phyloP scores from a whole-genome alignment of 2,113 vertebrate species.

The Prietella phreatophila region DNA sequence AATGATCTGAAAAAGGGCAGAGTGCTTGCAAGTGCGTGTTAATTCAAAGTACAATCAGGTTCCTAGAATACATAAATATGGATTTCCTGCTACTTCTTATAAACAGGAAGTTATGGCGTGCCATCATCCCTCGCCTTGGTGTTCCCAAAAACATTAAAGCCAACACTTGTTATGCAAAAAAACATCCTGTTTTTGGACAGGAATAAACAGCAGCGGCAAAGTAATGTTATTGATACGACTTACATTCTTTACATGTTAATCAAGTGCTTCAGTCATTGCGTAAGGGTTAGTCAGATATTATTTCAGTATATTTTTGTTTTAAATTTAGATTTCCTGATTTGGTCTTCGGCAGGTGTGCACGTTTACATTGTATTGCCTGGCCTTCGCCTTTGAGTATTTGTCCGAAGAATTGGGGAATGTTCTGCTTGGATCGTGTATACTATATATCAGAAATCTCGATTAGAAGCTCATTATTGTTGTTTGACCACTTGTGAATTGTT shows the following conservation, averaged over 20 bases:
- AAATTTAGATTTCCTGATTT: not conserved
- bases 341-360: not conserved
- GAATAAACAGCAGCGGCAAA: slow-evolving; percentile 64
- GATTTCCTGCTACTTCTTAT: slow-evolving; percentile 64
- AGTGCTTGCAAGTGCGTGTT: not conserved
- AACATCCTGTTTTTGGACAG: slow-evolving; percentile 70
- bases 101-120: slow-evolving; percentile 63
- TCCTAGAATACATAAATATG: slow-evolving; percentile 43
- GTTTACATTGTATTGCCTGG: not conserved
- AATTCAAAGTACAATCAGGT: slow-evolving; percentile 18
- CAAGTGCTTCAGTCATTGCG: slow-evolving; percentile 1
- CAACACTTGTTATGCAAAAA: slow-evolving; percentile 50
- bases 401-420: not conserved
- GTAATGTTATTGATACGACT: slow-evolving; percentile 27
- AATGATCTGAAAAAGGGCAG: too few relatives aligned
- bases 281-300: slow-evolving; percentile 2
- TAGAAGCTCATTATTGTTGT: not conserved
- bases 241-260: slow-evolving; percentile 19
- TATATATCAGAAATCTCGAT: not conserved
- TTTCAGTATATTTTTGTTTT: not conserved
- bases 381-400: not conserved
- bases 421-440: not conserved
- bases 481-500: not conserved
- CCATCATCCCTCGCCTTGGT: slow-evolving; percentile 54
- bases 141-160: slow-evolving; percentile 53